A percentile compares a stretch with the other conserved stretches of the same genome.
Conservation (phyloP, 1,140 invertebrate genomes). For the Formica selysi region DNA sequence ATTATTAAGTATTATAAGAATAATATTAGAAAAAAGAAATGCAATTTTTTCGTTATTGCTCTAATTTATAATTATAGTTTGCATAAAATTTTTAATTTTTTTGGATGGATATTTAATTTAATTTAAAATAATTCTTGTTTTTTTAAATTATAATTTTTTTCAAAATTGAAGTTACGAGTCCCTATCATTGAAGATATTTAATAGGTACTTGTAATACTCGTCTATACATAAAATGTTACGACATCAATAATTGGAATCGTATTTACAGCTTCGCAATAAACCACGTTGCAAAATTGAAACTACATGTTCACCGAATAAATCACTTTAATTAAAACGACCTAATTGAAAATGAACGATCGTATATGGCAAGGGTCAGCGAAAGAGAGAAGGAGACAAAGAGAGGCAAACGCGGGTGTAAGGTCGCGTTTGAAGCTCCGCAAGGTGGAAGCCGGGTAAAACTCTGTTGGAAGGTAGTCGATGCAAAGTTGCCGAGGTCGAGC, state of each 20-base stretch:
- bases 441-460: slow-evolving; percentile 34
- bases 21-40: too few species aligned
- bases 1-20: too few species aligned
- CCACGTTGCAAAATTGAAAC: not conserved
- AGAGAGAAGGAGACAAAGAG: not conserved
- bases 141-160: not conserved
- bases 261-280: not conserved
- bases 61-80: not conserved
- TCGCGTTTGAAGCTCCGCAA: slow-evolving; percentile 22
- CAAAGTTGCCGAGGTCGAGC: slow-evolving; percentile 43
- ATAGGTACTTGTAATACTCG: not conserved
- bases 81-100: not conserved
- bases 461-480: slow-evolving; percentile 43
- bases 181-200: not conserved
- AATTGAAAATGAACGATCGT: slow-evolving; percentile 25
- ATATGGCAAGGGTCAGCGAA: not conserved
- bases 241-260: not conserved
- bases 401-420: not conserved
- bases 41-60: not conserved
- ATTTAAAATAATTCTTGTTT: not conserved
- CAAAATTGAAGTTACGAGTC: not conserved
- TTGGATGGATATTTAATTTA: not conserved
- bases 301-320: slow-evolving; percentile 3
- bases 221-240: not conserved
- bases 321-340: slow-evolving; percentile 32